Base-by-base conservation (phyloP, 2,888 invertebrate species). In the Suillia variegata region DNA sequence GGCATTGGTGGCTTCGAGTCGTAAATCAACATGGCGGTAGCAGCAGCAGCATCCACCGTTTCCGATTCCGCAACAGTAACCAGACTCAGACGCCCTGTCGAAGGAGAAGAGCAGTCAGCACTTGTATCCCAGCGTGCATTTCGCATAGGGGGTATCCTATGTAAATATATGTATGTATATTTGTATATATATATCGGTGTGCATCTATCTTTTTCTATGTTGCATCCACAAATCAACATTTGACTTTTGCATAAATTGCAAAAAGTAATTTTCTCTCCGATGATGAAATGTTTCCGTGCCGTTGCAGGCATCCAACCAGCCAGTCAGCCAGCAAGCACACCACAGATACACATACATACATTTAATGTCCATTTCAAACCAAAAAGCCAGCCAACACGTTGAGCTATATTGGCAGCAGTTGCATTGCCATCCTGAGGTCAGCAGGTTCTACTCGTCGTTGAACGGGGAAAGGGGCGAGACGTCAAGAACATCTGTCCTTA, bases 231-330 rank as follows among this genome's bases (percentile, higher is more conserved):
- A 73, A 73, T 73, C 74, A 73, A 74, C 71, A 74, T 73, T 74
- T 71, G 73, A 73, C 74, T 74, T 71, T 67, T 73, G 74, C 74
- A 73, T 73, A 73, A 73, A 73, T 73, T 73, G 74, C 67, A 60
- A 60, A 59, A 67, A 70, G 70, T 45, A 45, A 45, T 45, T 45
- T 45, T 45, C 45, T 45, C 20, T 45, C 18, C 20, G 45, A 45
- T 20, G 45, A 45, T 45, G 45, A 45, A 45, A 20, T 13, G 20
- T 20, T 45, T 13, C 45, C 20, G 20, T 45, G 45, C 45, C 18
- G 18, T 20, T 17, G 45, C 45, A 45, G 38, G 4, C n/a, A 38
- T n/a, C 38, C 38, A 5, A 38, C 3, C 38, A 8, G 38, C 10
- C 6, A 13, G 10, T 3, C 38, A 8, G 38, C 38, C 31, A 31